Evolutionary conservation across 2,113 vertebrate species (phyloP).

Genomic region (Nestor notabilis): DNA sequence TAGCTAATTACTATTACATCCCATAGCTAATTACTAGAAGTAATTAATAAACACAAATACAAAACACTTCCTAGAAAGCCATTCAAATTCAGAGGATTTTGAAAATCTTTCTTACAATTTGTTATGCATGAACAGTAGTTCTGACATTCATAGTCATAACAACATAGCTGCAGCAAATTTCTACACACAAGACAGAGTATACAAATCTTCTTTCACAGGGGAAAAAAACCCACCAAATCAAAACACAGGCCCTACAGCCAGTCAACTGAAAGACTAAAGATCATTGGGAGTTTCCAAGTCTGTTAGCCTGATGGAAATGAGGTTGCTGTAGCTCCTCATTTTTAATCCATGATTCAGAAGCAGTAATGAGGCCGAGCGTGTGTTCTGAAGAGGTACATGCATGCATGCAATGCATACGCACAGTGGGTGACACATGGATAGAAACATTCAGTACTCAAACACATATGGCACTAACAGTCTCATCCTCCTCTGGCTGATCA

Average conservation of each 20-base stretch:
- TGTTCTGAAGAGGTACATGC: neutral
- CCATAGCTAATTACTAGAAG: neutral
- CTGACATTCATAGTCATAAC: neutral
- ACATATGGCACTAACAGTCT: neutral
- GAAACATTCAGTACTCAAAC: neutral
- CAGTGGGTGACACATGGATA: rapidly evolving
- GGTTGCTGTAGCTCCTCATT: neutral
- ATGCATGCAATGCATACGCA: neutral
- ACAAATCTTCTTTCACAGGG: neutral
- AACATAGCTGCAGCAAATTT: neutral
- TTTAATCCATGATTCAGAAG: neutral
- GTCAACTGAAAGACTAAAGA: neutral
- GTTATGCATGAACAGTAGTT: neutral
- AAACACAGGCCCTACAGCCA: neutral
- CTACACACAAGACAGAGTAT: neutral
- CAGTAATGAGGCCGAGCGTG: neutral
- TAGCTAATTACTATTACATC: neutral
- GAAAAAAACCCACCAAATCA: neutral
- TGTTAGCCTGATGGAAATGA: neutral
- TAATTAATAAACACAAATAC: neutral
- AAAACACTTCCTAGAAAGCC: neutral
- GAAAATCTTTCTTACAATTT: neutral
- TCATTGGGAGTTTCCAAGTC: neutral
- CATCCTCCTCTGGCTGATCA: neutral
- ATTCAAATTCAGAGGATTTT: neutral